Percentiles rank a stretch among this genome's conserved stretches.
These are phyloP conservation scores for Apotomis capreana DNA, from an alignment of 2,888 invertebrate genomes.

Conservation along the genomic window DNA sequence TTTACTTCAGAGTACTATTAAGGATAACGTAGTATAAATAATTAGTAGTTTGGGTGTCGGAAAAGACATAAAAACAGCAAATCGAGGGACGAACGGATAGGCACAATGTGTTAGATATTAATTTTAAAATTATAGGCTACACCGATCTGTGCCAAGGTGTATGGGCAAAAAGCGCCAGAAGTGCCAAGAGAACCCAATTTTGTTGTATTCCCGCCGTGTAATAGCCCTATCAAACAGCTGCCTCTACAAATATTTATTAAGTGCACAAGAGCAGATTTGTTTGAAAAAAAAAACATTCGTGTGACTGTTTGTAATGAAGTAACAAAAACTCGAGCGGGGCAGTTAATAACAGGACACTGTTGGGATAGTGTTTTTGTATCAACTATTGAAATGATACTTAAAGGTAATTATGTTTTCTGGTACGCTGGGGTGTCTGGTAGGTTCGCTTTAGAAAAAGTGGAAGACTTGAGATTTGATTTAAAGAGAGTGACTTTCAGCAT, in stretches of 20 bases:
- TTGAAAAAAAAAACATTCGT: conserved; percentile 39
- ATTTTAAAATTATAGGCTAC: conserved; percentile 79
- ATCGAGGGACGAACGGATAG: conserved; percentile 74
- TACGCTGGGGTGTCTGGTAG: too few relatives aligned
- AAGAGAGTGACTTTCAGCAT: too few relatives aligned
- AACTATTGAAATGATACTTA: not conserved
- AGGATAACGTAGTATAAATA: conserved; percentile 67
- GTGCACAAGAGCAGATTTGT: conserved; percentile 54
- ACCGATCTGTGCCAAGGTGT: conserved; percentile 70
- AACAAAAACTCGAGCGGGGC: conserved; percentile 6
- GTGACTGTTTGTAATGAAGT: conserved; percentile 24
- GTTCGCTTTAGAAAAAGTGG: too few relatives aligned
- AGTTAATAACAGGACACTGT: conserved; percentile 21
- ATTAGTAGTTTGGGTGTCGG: conserved; percentile 75
- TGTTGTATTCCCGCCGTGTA: conserved; percentile 75
- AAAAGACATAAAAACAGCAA: conserved; percentile 75
- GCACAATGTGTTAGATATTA: conserved; percentile 83
- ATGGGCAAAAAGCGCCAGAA: conserved; percentile 77
- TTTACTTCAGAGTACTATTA: conserved; percentile 57
- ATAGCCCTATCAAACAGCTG: conserved; percentile 76
- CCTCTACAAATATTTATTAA: conserved; percentile 81
- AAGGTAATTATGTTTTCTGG: not conserved
- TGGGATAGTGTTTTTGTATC: not conserved
- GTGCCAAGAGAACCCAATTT: conserved; percentile 75
- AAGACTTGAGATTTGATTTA: too few relatives aligned